Percentiles rank a stretch among this genome's conserved stretches.
Evolutionary conservation across 2,888 invertebrate genomes (phyloP).

Genomic region (Cactoblastis cactorum): DNA sequence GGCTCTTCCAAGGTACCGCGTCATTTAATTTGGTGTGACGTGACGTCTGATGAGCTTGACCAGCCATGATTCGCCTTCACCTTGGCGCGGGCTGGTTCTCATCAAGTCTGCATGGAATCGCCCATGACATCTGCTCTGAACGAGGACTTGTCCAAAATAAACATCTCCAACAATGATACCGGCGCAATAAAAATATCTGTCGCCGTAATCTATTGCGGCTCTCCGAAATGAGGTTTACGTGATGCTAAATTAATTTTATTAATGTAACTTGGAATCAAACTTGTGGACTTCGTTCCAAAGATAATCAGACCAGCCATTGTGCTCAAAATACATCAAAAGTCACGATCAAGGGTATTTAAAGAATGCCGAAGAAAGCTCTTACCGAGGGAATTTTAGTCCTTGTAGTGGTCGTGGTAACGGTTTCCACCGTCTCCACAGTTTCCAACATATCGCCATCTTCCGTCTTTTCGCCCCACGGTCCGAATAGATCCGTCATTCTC

Average conservation of each 20-base stretch:
- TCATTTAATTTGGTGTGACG: slow-evolving; percentile 58
- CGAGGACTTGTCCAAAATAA: slow-evolving; percentile 56
- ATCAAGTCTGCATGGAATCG: slow-evolving; percentile 62
- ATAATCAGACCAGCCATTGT: slow-evolving; percentile 37
- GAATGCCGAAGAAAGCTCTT: slow-evolving; percentile 40
- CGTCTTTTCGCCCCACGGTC: slow-evolving; percentile 57
- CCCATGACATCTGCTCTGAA: slow-evolving; percentile 58
- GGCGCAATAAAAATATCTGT: slow-evolving; percentile 53
- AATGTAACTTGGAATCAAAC: slow-evolving; percentile 17
- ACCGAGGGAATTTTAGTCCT: slow-evolving; percentile 47
- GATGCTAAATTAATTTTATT: slow-evolving; percentile 27
- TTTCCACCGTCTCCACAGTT: slow-evolving; percentile 59
- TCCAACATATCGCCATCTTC: slow-evolving; percentile 45
- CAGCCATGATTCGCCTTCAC: slow-evolving; percentile 65
- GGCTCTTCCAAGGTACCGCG: slow-evolving; percentile 39
- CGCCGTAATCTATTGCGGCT: slow-evolving; percentile 28
- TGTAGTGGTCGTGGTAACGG: slow-evolving; percentile 63
- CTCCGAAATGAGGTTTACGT: slow-evolving; percentile 28
- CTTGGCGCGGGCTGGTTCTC: slow-evolving; percentile 65
- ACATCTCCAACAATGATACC: slow-evolving; percentile 61
- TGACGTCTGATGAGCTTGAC: slow-evolving; percentile 48
- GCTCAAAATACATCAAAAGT: slow-evolving; percentile 46
- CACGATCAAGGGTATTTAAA: slow-evolving; percentile 44
- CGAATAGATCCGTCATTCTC: slow-evolving; percentile 73
- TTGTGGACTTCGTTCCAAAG: slow-evolving; percentile 34